phyloP scores from a whole-genome alignment of 1,140 invertebrate species.

The Pantala flavescens region DNA sequence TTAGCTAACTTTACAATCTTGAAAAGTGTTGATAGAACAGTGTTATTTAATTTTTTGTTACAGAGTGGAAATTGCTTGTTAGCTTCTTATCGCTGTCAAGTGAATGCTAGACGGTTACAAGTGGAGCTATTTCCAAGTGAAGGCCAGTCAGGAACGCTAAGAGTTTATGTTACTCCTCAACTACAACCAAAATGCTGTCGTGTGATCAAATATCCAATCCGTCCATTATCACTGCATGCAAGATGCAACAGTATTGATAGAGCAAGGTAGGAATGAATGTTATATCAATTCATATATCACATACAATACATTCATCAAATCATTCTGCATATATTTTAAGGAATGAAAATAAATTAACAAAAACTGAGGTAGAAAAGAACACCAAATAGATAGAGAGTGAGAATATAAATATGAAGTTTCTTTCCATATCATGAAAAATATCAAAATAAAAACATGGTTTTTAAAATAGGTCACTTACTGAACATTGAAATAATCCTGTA shows the following conservation, averaged over 20 bases:
- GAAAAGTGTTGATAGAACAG: too few relatives aligned
- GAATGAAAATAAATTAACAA: too few relatives aligned
- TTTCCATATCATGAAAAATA: too few relatives aligned
- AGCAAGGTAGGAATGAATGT: constrained; percentile 14
- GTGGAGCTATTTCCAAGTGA: constrained; percentile 67
- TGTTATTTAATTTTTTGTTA: too few relatives aligned
- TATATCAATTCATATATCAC: constrained; percentile 15
- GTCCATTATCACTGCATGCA: constrained; percentile 64
- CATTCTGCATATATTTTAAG: constrained; percentile 17
- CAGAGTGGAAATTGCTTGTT: constrained; percentile 63
- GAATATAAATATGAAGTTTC: too few relatives aligned
- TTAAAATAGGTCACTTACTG: too few relatives aligned
- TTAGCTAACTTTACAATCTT: too few relatives aligned
- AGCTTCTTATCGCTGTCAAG: constrained; percentile 75
- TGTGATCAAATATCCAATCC: constrained; percentile 54
- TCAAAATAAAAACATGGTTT: too few relatives aligned
- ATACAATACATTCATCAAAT: constrained; percentile 15
- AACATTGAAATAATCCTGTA: too few relatives aligned
- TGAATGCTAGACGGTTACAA: constrained; percentile 75
- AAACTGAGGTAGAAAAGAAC: too few relatives aligned
- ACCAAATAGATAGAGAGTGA: too few relatives aligned
- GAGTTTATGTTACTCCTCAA: constrained; percentile 70
- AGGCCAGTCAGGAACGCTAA: constrained; percentile 64
- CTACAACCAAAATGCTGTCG: constrained; percentile 67
- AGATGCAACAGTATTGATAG: constrained; percentile 30